phyloP scores from a whole-genome alignment of 2,888 invertebrate species.

The Caradrina kadenii region DNA sequence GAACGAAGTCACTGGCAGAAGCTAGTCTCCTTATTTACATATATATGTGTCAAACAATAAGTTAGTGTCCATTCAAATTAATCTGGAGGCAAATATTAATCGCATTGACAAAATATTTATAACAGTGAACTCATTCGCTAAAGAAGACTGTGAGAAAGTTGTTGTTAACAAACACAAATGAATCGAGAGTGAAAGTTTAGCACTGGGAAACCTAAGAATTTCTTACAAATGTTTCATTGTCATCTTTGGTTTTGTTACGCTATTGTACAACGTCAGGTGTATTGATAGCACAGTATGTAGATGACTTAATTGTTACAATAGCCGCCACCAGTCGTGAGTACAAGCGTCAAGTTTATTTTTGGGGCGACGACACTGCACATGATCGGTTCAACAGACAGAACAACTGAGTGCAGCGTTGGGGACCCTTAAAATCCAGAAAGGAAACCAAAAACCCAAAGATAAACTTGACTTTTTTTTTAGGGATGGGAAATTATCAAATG shows the following conservation, averaged over 20 bases:
- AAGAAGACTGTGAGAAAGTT: conserved; percentile 81
- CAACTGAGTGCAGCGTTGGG: too few relatives aligned
- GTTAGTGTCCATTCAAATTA: neutral
- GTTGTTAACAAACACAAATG: conserved; percentile 76
- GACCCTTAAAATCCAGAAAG: too few relatives aligned
- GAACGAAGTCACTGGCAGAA: too few relatives aligned
- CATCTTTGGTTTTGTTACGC: conserved; percentile 60
- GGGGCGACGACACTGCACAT: too few relatives aligned
- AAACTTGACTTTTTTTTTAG: too few relatives aligned
- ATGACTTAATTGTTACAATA: conserved; percentile 38
- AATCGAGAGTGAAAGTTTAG: conserved; percentile 82
- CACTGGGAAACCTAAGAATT: conserved; percentile 72
- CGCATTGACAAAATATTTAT: conserved; percentile 27
- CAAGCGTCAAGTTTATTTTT: too few relatives aligned
- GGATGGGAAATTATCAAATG: too few relatives aligned
- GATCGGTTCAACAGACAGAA: too few relatives aligned
- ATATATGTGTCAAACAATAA: conserved; percentile 6
- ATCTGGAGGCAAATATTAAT: conserved; percentile 13
- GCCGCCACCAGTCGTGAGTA: too few relatives aligned
- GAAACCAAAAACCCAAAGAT: too few relatives aligned
- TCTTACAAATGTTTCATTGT: conserved; percentile 71
- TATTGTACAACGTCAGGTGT: conserved; percentile 33
- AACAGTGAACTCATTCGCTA: conserved; percentile 49
- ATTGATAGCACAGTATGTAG: conserved; percentile 23
- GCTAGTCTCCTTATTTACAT: too few relatives aligned